A percentile compares a stretch with the other conserved stretches of the same genome.
phyloP scores from a whole-genome alignment of 2,797 vertebrate species.

The Darevskia mixta region DNA sequence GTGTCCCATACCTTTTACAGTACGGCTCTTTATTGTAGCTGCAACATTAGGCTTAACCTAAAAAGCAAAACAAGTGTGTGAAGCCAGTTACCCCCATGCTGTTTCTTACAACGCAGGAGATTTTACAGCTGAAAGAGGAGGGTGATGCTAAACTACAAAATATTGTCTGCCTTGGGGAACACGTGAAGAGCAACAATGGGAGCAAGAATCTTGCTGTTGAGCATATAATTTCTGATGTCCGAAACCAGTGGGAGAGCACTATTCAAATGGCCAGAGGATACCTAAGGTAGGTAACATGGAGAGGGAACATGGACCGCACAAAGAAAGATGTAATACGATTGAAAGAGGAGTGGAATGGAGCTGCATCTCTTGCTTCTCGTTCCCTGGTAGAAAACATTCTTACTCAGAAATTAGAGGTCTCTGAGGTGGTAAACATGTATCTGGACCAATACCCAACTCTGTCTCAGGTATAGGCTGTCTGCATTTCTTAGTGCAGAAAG shows the following conservation, averaged over 20 bases:
- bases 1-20: no score
- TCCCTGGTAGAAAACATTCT: background rate
- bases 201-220: constrained; percentile 29
- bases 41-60: no score
- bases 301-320: constrained; percentile 11
- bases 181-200: constrained; percentile 71
- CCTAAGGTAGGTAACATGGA: constrained; percentile 70
- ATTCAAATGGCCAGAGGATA: constrained; percentile 63
- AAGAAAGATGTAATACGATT: background rate
- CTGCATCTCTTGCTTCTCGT: background rate
- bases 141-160: constrained; percentile 81
- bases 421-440: background rate
- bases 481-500: no score
- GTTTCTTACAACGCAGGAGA: constrained; percentile 76
- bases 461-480: no score
- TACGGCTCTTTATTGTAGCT: no score
- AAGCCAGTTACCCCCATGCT: constrained; percentile 26
- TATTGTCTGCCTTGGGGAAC: constrained; percentile 77
- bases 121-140: constrained; percentile 79
- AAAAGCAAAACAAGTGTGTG: no score
- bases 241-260: constrained; percentile 70
- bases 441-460: background rate
- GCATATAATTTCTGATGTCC: constrained; percentile 68
- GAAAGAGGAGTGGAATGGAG: background rate
- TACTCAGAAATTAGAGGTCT: background rate